Base-by-base conservation (phyloP, 2,797 vertebrate genomes). In the Amazonetta brasiliensis region DNA sequence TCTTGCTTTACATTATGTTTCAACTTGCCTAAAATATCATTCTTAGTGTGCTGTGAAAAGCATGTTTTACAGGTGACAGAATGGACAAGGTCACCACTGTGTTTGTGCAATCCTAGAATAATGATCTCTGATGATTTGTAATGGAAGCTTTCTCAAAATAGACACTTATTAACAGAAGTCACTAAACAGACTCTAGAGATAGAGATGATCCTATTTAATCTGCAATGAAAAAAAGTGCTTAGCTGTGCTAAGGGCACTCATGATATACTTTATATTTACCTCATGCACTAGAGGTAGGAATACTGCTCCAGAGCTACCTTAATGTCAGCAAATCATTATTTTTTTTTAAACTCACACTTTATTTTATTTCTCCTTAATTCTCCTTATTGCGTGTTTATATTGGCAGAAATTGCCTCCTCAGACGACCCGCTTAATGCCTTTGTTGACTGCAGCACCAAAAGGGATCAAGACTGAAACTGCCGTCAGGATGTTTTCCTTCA, bases 391-490 rank as follows among this genome's bases (percentile, higher is more conserved):
- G 19, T 23, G 9, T 50, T 89, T 75, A 12, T 12, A 54, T 31
- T 56, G 74, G 19, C 5, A 2, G 20, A 6, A 35, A 85, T 80
- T 41, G 13, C 39, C 43, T 56, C 31, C 23, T 31, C 60, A 89
- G 48, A 21, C 67, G 30, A 71, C 6, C 48, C 52, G 11, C n/a
- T 91, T 60, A 76, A 89, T 9, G 33, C 30, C 82, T 82, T 30
- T 56, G 31, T 64, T 0, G 0, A 83, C 0, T 41, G 23, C 2
- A 1, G 30, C 50, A 76, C n/a, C 31, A 69, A 50, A 19, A 2
- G 1, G 2, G 26, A 89, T 44, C 39, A 73, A 73, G 59, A 87
- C 5, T 3, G 5, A 68, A 89, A 56, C 5, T 44, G 21, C 8
- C 0, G 0, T 35, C 43, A 59, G 71, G 46, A 67, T 56, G 31